Evolutionary conservation across 2,113 vertebrate genomes (phyloP).

Genomic region (Stomatorhinus ivindoensis): DNA sequence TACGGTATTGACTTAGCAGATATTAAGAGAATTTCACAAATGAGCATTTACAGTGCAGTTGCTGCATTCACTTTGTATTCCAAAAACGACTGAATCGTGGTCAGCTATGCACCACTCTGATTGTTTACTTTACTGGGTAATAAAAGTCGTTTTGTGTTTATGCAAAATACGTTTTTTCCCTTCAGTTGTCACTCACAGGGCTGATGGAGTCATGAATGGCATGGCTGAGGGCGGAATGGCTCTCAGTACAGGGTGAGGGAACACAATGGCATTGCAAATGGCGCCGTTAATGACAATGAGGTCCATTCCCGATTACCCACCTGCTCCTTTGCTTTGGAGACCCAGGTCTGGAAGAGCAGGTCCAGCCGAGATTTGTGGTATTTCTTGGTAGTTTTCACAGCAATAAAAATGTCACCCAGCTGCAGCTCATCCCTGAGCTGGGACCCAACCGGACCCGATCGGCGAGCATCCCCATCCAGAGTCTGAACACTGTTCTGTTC

Average conservation of each 20-base stretch:
- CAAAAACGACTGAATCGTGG: background rate
- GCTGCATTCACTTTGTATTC: background rate
- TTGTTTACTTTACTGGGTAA: background rate
- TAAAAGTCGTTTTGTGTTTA: background rate
- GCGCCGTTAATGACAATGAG: background rate
- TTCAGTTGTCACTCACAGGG: background rate
- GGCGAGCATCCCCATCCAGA: background rate
- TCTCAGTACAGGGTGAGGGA: background rate
- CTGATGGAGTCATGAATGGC: background rate
- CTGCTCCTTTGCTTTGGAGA: conserved; percentile 75
- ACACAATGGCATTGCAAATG: background rate
- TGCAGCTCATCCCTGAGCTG: conserved; percentile 55
- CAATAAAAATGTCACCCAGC: conserved; percentile 82
- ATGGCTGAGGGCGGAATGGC: background rate
- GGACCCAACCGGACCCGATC: background rate
- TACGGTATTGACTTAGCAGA: background rate
- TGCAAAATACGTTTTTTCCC: background rate
- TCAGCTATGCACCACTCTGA: background rate
- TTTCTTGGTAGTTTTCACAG: conserved; percentile 87
- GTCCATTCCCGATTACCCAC: conserved; percentile 45
- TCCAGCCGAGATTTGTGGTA: conserved; percentile 80
- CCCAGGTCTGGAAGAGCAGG: conserved; percentile 86
- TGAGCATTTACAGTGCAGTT: background rate
- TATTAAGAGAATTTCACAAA: background rate
- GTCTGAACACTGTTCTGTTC: background rate